A percentile compares a stretch with the other conserved stretches of the same genome.
Conservation (phyloP, 2,797 vertebrate species). For the Iguana delicatissima region DNA sequence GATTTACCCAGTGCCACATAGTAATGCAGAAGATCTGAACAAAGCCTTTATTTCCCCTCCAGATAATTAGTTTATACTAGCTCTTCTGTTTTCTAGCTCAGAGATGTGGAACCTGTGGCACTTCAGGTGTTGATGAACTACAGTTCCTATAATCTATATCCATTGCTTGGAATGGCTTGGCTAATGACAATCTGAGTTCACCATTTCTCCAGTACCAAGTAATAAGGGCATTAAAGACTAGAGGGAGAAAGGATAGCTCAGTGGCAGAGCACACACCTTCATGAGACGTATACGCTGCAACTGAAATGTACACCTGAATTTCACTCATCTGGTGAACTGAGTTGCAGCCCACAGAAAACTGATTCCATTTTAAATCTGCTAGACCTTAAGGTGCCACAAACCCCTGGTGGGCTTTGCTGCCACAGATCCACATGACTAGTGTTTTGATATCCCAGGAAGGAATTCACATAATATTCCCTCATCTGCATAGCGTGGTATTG, state of each 20-base stretch:
- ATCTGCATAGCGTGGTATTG: neutral
- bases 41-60: too few relatives aligned
- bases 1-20: too few relatives aligned
- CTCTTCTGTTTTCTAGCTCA: too few relatives aligned
- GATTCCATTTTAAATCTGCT: neutral
- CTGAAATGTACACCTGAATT: too few relatives aligned
- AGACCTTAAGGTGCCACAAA: neutral
- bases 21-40: too few relatives aligned
- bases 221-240: neutral
- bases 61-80: too few relatives aligned
- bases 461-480: neutral
- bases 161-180: neutral
- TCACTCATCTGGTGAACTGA: neutral
- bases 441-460: neutral
- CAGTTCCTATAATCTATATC: neutral
- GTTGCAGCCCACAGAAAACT: neutral
- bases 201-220: neutral
- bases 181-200: neutral
- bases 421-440: neutral
- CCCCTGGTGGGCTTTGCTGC: neutral
- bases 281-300: too few relatives aligned
- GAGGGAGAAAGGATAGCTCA: neutral
- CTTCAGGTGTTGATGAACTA: too few relatives aligned
- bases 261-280: neutral
- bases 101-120: too few relatives aligned